Conservation (phyloP, 1,140 invertebrate genomes). For the Metopolophium dirhodum region DNA sequence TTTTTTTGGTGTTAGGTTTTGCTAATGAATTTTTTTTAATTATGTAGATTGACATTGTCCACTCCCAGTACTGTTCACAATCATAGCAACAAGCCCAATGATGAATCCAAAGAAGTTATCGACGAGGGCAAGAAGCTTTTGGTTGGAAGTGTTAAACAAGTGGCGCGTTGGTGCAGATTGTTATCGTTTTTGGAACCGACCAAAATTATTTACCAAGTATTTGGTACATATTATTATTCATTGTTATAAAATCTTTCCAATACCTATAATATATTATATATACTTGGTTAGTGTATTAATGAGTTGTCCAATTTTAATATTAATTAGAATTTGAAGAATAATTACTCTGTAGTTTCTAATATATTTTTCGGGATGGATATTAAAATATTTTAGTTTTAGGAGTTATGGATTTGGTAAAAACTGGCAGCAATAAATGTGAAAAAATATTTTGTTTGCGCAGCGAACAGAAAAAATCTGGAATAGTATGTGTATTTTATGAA, state of each 20-base stretch:
- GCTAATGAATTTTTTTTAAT: background rate
- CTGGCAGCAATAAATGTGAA: slow-evolving; percentile 28
- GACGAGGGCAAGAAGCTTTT: slow-evolving; percentile 15
- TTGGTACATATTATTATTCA: background rate
- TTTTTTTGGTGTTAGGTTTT: too few relatives aligned
- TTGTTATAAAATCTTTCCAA: background rate
- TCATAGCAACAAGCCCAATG: background rate
- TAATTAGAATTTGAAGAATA: background rate
- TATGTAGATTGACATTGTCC: background rate
- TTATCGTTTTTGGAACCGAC: background rate
- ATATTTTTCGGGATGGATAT: background rate
- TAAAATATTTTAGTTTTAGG: slow-evolving; percentile 2
- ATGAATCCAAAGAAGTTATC: background rate
- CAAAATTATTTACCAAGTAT: slow-evolving; percentile 40
- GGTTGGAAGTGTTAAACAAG: slow-evolving; percentile 39
- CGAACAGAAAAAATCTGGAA: background rate
- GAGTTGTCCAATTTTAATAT: background rate
- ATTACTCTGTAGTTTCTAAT: background rate
- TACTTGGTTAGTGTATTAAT: background rate
- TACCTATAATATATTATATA: background rate
- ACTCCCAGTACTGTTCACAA: background rate
- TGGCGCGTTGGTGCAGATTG: background rate
- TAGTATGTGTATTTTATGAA: slow-evolving; percentile 52
- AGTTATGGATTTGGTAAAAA: slow-evolving; percentile 10
- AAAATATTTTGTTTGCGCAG: slow-evolving; percentile 42